phyloP scores from a whole-genome alignment of 1,140 invertebrate species.

The Drosophila ogumai region DNA sequence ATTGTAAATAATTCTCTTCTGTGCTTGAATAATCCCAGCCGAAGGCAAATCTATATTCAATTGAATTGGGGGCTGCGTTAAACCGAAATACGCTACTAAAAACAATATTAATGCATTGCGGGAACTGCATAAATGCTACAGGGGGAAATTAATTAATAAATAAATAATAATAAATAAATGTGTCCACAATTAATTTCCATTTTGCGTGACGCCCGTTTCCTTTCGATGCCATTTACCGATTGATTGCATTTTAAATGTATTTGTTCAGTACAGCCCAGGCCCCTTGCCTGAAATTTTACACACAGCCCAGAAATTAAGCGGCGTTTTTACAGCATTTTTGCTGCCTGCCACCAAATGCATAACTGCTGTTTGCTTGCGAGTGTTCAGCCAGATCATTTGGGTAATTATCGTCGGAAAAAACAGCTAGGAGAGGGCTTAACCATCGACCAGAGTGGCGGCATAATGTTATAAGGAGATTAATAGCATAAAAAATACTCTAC shows the following conservation, averaged over 20 bases:
- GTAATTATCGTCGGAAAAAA: constrained; percentile 34
- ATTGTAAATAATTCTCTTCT: neutral
- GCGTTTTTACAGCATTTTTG: constrained; percentile 15
- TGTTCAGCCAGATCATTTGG: constrained; percentile 28
- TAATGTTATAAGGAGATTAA: constrained; percentile 32
- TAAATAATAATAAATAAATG: constrained; percentile 62
- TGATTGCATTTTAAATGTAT: constrained; percentile 68
- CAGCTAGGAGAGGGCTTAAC: constrained; percentile 3
- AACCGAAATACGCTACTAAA: constrained; percentile 39
- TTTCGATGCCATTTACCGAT: constrained; percentile 34
- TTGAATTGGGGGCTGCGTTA: constrained; percentile 19
- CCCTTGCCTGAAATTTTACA: constrained; percentile 8
- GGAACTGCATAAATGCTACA: neutral
- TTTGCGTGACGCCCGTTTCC: constrained; percentile 34
- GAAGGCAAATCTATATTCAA: constrained; percentile 41
- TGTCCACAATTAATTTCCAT: constrained; percentile 65
- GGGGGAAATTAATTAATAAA: constrained; percentile 43
- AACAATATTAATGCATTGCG: constrained; percentile 47
- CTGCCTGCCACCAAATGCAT: constrained; percentile 7
- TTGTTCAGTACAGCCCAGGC: constrained; percentile 12
- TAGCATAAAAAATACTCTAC: neutral
- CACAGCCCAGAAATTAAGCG: constrained; percentile 35
- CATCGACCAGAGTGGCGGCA: constrained; percentile 7
- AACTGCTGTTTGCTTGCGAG: constrained; percentile 17
- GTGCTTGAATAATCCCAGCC: neutral